A percentile compares a stretch with the other conserved stretches of the same genome.
These are phyloP conservation scores for Machimus rusticus DNA, from an alignment of 2,888 invertebrate genomes.

Conservation along the genomic window DNA sequence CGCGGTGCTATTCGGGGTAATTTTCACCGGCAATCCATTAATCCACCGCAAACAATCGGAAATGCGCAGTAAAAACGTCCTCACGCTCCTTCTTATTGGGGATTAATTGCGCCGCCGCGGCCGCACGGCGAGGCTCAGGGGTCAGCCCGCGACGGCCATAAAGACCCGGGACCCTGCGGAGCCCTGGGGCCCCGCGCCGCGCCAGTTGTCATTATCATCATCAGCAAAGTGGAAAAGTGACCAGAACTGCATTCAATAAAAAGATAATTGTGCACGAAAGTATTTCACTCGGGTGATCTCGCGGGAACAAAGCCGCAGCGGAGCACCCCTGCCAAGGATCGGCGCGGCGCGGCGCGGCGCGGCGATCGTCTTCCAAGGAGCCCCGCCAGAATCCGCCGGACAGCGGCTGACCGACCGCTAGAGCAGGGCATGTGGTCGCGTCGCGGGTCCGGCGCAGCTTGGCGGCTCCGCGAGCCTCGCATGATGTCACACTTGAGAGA, in stretches of 20 bases:
- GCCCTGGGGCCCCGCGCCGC: neutral
- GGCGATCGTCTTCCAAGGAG: neutral
- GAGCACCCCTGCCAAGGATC: neutral
- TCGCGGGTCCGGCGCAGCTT: slow-evolving; percentile 8
- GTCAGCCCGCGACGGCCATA: neutral
- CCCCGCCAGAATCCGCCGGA: neutral
- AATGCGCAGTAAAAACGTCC: slow-evolving; percentile 29
- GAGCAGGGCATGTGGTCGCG: neutral
- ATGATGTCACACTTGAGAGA: slow-evolving; percentile 49
- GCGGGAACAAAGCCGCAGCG: neutral
- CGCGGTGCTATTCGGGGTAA: neutral
- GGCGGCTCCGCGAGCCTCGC: neutral
- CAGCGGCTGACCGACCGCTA: neutral
- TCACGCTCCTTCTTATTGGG: slow-evolving; percentile 24
- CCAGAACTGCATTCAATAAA: slow-evolving; percentile 27
- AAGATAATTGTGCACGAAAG: slow-evolving; percentile 29
- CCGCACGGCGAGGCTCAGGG: neutral
- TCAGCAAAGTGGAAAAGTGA: slow-evolving; percentile 31
- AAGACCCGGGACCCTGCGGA: neutral
- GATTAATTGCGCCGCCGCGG: slow-evolving; percentile 2
- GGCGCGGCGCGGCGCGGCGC: too few species aligned
- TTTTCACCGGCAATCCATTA: slow-evolving; percentile 18
- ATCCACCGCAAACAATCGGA: slow-evolving; percentile 32
- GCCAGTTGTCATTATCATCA: slow-evolving; percentile 26
- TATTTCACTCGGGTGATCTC: slow-evolving; percentile 28